phyloP scores from a whole-genome alignment of 1,140 invertebrate species.

The Augochlora pura region DNA sequence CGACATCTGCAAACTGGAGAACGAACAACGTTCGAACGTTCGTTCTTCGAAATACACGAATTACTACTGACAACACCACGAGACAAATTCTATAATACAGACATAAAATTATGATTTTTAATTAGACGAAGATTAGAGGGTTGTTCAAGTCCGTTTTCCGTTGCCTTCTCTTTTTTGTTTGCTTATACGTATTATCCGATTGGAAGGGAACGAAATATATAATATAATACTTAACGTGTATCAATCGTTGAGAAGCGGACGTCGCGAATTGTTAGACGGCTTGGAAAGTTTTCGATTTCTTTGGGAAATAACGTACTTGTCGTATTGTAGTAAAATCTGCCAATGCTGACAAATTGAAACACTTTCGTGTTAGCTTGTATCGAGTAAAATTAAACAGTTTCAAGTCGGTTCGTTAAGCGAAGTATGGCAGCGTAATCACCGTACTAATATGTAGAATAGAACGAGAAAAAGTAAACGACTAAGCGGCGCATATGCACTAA shows the following conservation, averaged over 20 bases:
- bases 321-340: neutral
- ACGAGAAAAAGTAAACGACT: neutral
- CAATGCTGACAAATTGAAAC: neutral
- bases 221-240: no score
- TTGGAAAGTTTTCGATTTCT: neutral
- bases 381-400: slow-evolving; percentile 32
- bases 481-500: slow-evolving; percentile 15
- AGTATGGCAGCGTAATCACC: slow-evolving; percentile 33
- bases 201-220: neutral
- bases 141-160: neutral
- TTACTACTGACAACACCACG: neutral
- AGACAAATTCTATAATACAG: neutral
- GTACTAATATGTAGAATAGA: slow-evolving; percentile 52
- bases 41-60: neutral
- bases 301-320: neutral
- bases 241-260: neutral
- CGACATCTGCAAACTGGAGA: neutral
- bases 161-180: neutral
- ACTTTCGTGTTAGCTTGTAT: slow-evolving; percentile 19
- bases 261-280: neutral
- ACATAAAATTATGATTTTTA: neutral
- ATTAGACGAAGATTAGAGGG: neutral
- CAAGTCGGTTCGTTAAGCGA: slow-evolving; percentile 16
- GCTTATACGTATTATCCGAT: neutral
- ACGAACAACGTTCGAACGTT: neutral